Base-by-base conservation (phyloP, 2,888 invertebrate genomes). In the Oligia fasciuncula region DNA sequence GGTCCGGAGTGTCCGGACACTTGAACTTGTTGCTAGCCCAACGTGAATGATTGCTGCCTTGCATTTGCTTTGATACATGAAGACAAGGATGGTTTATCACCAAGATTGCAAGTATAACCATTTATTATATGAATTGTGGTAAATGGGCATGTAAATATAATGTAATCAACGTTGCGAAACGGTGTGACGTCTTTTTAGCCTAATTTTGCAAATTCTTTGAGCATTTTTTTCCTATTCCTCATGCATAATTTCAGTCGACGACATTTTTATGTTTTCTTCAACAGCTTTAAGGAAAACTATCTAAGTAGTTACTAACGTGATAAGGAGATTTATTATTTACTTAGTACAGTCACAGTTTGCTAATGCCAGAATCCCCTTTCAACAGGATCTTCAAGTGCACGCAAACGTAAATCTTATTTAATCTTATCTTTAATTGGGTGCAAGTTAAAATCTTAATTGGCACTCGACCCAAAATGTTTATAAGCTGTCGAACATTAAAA, bases 1-100 rank as follows among this genome's bases (percentile, higher is more conserved):
- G 79, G 83, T 71, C 72, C 35, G 43, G 69, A 83, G 80, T 77
- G 80, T 76, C 57, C 69, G 65, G 69, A 63, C 85, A 87, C 88
- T 83, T 86, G 86, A 83, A 85, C 89, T 86, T 89, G 85, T 83
- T 83, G 87, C 85, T 82, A 77, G 79, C 73, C 73, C 78, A 77
- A 86, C 77, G 73, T 78, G 73, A 85, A 82, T 86, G 85, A 90
- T 89, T 85, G 82, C 81, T 74, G 66, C 73, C 67, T 79, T 79
- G 60, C 82, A 73, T 80, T 74, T 73, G 60, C 70, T 74, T 49
- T 65, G 76, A 73, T 76, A 73, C 63, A 62, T 76, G 40, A 62
- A 49, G 40, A 62, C 66, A 66, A 49, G 5, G 49, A 77, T 71
- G 60, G 57, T 80, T 83, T 76, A 72, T 71, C 68, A 63, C 60